Evolutionary conservation across 2,888 invertebrate species (phyloP).

Genomic region (Ectropis crepuscularia): DNA sequence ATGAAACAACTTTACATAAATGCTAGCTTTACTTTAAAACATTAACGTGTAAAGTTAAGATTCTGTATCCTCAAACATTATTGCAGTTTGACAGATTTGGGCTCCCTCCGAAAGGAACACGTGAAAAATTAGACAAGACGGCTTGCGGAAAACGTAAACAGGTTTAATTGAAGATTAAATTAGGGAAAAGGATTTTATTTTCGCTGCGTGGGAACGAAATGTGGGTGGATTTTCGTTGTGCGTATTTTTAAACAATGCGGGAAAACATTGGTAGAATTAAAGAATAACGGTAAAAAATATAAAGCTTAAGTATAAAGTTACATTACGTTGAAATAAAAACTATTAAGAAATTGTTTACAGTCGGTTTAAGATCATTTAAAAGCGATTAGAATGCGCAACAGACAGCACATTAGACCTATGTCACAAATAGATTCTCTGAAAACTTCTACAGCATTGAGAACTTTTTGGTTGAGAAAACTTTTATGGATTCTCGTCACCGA

Average conservation of each 20-base stretch:
- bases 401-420: too few species aligned
- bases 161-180: constrained; percentile 38
- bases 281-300: too few species aligned
- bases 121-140: constrained; percentile 48
- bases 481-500: too few species aligned
- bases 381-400: too few species aligned
- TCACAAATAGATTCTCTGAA: too few species aligned
- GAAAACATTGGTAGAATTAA: too few species aligned
- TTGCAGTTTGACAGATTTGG: constrained; percentile 58
- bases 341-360: too few species aligned
- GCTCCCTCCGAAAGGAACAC: constrained; percentile 48
- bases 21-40: neutral
- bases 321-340: too few species aligned
- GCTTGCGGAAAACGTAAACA: constrained; percentile 25
- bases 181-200: constrained; percentile 30
- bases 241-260: neutral
- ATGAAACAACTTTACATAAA: neutral
- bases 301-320: too few species aligned
- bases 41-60: neutral
- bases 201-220: neutral
- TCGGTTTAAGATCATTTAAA: too few species aligned
- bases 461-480: too few species aligned
- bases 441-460: too few species aligned
- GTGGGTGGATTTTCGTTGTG: neutral
- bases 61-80: constrained; percentile 25